Conservation (phyloP, 2,113 vertebrate genomes). For the Mungos mungo region DNA sequence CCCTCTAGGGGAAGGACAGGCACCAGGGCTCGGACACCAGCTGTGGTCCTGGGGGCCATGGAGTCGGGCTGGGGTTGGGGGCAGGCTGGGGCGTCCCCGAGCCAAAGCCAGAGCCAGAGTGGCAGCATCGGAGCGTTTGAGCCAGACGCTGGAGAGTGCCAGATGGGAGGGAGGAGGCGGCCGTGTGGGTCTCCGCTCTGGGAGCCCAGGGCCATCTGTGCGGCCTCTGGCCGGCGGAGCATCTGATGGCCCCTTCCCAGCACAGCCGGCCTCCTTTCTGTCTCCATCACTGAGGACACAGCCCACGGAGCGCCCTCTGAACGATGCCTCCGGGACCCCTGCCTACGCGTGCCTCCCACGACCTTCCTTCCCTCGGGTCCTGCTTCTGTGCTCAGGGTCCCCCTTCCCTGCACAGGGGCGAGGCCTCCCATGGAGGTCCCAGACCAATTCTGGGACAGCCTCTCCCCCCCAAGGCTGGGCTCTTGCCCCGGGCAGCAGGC, state of each 20-base stretch:
- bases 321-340: background rate
- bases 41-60: fast-evolving
- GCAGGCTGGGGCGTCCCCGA: background rate
- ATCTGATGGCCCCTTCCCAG: background rate
- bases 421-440: fast-evolving
- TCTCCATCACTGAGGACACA: background rate
- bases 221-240: background rate
- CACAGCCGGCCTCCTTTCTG: background rate
- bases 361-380: background rate
- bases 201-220: background rate
- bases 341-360: fast-evolving
- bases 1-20: background rate
- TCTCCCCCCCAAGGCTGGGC: no score
- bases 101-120: background rate
- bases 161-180: background rate
- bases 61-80: background rate
- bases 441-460: fast-evolving
- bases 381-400: no score
- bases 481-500: background rate
- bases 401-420: no score
- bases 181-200: background rate
- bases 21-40: background rate
- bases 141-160: background rate
- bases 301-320: no score
- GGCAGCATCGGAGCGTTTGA: background rate